Evolutionary conservation across 2,797 vertebrate genomes (phyloP), one percentile per base, ranked within the genome.

Genomic region (Galago senegalensis): DNA sequence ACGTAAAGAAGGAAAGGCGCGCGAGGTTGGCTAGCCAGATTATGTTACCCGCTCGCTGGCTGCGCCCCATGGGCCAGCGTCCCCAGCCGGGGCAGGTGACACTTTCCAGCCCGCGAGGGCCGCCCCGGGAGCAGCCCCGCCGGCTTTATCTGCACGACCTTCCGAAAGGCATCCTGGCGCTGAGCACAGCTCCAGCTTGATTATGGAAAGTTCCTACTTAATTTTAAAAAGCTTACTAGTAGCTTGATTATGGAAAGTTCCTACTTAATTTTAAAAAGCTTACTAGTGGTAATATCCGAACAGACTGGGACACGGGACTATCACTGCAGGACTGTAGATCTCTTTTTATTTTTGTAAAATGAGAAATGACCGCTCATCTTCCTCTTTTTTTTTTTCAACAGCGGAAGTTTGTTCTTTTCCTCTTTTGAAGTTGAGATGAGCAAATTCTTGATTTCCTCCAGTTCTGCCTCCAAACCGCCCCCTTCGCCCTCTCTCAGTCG

Each of bases 331-430:
- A 86, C 43, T 79, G 43, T 43, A 67, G 58, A n/a, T 76, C 60
- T 11, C 72, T 93, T 58, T 29, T n/a, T 25, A 20, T 60, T 56
- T 88, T 73, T 81, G 10, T 61, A 67, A 94, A 93, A 82, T 77
- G 56, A 93, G 31, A 37, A 60, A 73, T 61, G 77, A 61, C 27
- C 7, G 73, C n/a, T 73, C 37, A 43, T 43, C 29, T 21, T 75
- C 20, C 25, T 56, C 49, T 53, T 53, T 53, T 49, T 49, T 88
- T 37, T 75, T 13, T 31, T 73, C 21, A 84, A 70, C 20, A 40
- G 25, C 5, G 53, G 17, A 31, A 70, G 65, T 10, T 82, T 80
- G 34, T 11, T 21, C 5, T 88, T 95, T 76, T 87, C 60, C 63
- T 87, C 69, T 94, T 91, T 83, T 61, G 14, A 76, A 63, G 46